phyloP scores from a whole-genome alignment of 2,113 vertebrate genomes.

The Pelusios castaneus region DNA sequence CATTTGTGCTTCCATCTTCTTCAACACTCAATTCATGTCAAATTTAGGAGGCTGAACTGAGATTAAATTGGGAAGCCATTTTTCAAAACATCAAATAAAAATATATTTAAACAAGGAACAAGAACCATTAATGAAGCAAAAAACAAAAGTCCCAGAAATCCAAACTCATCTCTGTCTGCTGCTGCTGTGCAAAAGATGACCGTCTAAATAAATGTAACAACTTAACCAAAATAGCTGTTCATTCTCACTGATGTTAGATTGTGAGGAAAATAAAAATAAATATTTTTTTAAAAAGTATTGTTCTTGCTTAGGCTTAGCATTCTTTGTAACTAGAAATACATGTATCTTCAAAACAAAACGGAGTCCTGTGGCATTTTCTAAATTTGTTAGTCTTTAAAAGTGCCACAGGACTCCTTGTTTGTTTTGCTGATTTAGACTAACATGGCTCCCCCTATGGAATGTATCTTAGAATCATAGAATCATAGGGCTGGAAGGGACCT shows the following conservation, averaged over 20 bases:
- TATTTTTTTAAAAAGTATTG: not conserved
- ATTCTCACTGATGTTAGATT: constrained; percentile 15
- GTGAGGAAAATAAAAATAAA: constrained; percentile 17
- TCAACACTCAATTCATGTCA: not conserved
- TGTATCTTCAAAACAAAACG: not conserved
- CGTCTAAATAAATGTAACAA: constrained; percentile 28
- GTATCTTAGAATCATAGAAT: no score
- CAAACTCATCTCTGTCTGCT: constrained; percentile 41
- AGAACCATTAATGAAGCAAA: constrained; percentile 52
- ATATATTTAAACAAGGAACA: constrained; percentile 51
- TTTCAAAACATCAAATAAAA: constrained; percentile 47
- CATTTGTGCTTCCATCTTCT: constrained; percentile 1
- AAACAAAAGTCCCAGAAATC: constrained; percentile 47
- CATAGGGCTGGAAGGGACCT: no score
- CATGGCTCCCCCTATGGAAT: no score
- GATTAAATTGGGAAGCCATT: not conserved
- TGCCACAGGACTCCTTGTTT: no score
- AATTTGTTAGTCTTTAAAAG: no score
- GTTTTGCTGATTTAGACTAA: no score
- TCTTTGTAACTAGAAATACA: not conserved
- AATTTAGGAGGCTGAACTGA: constrained; percentile 8
- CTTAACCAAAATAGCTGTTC: constrained; percentile 25
- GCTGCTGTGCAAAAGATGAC: constrained; percentile 36
- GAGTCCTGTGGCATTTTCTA: no score
- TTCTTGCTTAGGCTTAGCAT: not conserved